Evolutionary conservation across 2,888 invertebrate species (phyloP), one percentile per base, ranked within the genome.

Genomic region (Piscicola geometra): DNA sequence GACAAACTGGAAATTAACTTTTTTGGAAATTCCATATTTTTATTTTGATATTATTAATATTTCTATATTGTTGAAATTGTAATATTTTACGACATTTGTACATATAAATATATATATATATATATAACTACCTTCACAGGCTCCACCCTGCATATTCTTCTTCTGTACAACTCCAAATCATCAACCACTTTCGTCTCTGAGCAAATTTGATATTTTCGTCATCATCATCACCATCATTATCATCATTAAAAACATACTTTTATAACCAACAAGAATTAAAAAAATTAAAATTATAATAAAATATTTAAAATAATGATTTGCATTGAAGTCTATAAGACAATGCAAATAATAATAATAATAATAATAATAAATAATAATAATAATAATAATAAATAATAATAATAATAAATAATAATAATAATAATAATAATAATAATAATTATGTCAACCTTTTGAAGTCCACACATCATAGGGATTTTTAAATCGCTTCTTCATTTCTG

Each of bases 91-190:
- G n/a, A n/a, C n/a, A n/a, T n/a, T n/a, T n/a, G n/a, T n/a, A n/a
- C n/a, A n/a, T n/a, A n/a, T n/a, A n/a, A n/a, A n/a, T n/a, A n/a
- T n/a, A n/a, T n/a, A n/a, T n/a, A n/a, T n/a, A n/a, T n/a, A n/a
- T n/a, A n/a, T n/a, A 64, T 64, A 5, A 64, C 30, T n/a, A 67
- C 67, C 67, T 67, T 67, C 2, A 67, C 35, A 67, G 67, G 67
- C 33, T 33, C 5, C 5, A 33, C 30, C n/a, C 67, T 25, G 30
- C 67, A 67, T n/a, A 67, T 35, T 67, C 33, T 25, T 35, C 67
- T 67, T 33, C 67, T 67, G 35, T 67, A 35, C 67, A 67, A 21
- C 60, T 56, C 60, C 21, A 25, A 25, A 5, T 56, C 60, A 56
- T 21, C 60, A 15, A 56, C 21, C 5, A 21, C 21, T 56, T 25